Conservation (phyloP, 2,797 vertebrate species). For the Gadopsis marmoratus region DNA sequence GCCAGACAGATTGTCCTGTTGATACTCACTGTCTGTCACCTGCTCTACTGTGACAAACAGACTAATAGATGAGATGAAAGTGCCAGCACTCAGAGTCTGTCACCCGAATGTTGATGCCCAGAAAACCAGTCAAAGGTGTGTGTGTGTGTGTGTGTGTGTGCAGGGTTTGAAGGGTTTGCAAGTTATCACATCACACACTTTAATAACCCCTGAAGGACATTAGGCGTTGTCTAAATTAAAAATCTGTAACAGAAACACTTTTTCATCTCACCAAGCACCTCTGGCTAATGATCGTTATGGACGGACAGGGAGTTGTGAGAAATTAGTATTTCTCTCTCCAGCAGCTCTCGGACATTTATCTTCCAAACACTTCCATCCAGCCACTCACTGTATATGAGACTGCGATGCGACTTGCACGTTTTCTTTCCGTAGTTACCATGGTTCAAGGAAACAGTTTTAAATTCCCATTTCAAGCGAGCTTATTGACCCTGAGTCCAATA, state of each 20-base stretch:
- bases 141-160: background rate
- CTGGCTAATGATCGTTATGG: conserved; percentile 69
- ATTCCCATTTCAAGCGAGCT: conserved; percentile 43
- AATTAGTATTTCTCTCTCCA: conserved; percentile 57
- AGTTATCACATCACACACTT: conserved; percentile 58
- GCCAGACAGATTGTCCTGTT: conserved; percentile 59
- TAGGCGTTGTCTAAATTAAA: conserved; percentile 83
- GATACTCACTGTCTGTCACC: conserved; percentile 53
- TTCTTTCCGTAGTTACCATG: conserved; percentile 23
- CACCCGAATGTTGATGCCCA: conserved; percentile 54
- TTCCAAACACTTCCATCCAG: conserved; percentile 41
- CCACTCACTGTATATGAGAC: conserved; percentile 18
- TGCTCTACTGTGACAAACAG: conserved; percentile 44
- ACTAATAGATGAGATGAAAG: conserved; percentile 46
- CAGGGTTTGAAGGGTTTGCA: conserved; percentile 8
- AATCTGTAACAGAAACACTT: conserved; percentile 76
- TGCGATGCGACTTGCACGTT: conserved; percentile 16
- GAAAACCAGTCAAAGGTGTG: conserved; percentile 33
- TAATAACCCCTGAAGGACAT: conserved; percentile 76
- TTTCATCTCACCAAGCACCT: conserved; percentile 69
- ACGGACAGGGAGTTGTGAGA: conserved; percentile 48
- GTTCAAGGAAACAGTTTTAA: conserved; percentile 50
- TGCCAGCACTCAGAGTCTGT: conserved; percentile 29
- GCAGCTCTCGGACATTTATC: conserved; percentile 48
- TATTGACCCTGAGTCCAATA: conserved; percentile 61